Base-by-base conservation (phyloP, 2,888 invertebrate genomes). In the Conistra vaccinii region DNA sequence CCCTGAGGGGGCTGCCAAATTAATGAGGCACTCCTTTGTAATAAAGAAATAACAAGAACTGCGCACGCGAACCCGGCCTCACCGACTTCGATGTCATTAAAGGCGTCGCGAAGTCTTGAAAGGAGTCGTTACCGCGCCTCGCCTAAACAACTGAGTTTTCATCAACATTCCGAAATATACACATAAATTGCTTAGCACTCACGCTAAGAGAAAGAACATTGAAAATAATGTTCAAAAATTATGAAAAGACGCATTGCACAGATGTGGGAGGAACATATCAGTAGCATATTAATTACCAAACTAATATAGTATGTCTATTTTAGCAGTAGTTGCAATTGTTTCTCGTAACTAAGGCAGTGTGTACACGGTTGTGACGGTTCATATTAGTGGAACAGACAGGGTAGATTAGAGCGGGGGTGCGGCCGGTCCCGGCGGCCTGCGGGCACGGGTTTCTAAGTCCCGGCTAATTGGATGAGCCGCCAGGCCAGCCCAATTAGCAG, bases 21-120 rank as follows among this genome's bases (percentile, higher is more conserved):
- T 96, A 96, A 96, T 96, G 96, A 96, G 96, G 94, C 94, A 96
- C 96, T 96, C 95, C 96, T 96, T 96, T 96, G 96, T 96, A 96
- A 96, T 96, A 96, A 96, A 96, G 96, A 96, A 96, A 96, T 96
- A 96, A 96, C 96, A 96, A 96, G 96, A 95, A 95, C 93, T 95
- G 96, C 95, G 96, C 96, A 96, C 96, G 96, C 95, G 95, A 95
- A 93, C 94, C 93, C 91, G 91, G 92, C 91, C 92, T 93, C 91
- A 91, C 92, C 92, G 93, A 93, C 93, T 93, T 92, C 92, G 94
- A 93, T 94, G 94, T 96, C 96, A 95, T 96, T 96, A 96, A 92
- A 93, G 94, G 94, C 93, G 94, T 93, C 93, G 94, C 93, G 92
- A 92, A 93, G 93, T 93, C 95, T 94, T 93, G 91, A 90, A 92